phyloP scores from a whole-genome alignment of 35 echinoderm and acorn worm genomes.

The Stichopus chloronotus region DNA sequence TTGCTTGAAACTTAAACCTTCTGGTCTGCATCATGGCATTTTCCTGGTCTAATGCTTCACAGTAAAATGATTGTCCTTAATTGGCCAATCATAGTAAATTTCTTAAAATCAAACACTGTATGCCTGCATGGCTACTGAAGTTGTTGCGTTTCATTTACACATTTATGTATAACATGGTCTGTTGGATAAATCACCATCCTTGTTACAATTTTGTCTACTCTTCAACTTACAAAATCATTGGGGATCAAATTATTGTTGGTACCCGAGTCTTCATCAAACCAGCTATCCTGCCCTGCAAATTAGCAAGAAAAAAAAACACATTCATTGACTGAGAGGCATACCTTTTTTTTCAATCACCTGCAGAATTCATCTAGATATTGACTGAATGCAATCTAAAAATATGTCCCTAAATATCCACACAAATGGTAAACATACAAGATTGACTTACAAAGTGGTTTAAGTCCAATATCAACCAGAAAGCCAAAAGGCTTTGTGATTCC shows the following conservation, averaged over 20 bases:
- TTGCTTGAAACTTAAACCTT: background rate
- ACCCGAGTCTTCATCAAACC: conserved; percentile 10
- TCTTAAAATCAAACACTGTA: background rate
- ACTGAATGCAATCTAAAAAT: background rate
- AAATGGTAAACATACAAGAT: too few species aligned
- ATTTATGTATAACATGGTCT: too few species aligned
- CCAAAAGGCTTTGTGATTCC: too few species aligned
- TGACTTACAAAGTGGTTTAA: too few species aligned
- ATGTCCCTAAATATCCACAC: background rate
- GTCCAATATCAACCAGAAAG: too few species aligned
- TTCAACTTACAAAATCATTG: background rate
- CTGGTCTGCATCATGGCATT: too few species aligned
- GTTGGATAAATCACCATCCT: background rate
- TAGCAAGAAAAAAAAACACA: background rate
- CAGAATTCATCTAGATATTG: background rate
- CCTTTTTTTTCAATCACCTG: background rate
- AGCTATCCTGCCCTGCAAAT: background rate
- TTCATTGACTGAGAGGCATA: background rate
- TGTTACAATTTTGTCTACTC: background rate
- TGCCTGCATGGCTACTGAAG: background rate
- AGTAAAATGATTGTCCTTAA: background rate
- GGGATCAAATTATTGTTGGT: background rate
- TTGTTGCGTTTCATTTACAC: background rate
- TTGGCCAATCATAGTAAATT: background rate
- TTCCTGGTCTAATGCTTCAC: too few species aligned